Conservation (phyloP, 2,113 vertebrate species). For the Gavialis gangeticus region DNA sequence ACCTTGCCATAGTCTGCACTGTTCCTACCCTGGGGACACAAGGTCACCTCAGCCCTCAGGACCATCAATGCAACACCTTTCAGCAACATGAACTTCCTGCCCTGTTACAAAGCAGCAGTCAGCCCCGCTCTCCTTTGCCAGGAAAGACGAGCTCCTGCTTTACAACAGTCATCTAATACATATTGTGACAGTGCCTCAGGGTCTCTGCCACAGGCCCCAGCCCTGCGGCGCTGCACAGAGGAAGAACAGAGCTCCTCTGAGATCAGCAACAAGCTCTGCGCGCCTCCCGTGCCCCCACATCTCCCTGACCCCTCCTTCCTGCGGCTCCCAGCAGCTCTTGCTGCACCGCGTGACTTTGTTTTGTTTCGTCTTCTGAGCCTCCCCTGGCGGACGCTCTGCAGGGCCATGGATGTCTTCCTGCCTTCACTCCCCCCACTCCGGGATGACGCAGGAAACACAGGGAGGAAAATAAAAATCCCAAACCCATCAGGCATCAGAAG, state of each 20-base stretch:
- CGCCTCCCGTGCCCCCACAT: neutral
- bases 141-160: neutral
- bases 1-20: neutral
- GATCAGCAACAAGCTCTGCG: neutral
- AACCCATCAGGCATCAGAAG: neutral
- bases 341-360: neutral
- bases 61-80: neutral
- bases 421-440: neutral
- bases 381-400: neutral
- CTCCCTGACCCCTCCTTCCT: neutral
- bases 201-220: no score
- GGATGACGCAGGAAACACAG: neutral
- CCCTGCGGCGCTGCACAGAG: neutral
- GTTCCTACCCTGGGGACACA: neutral
- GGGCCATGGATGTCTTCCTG: neutral
- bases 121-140: neutral
- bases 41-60: neutral
- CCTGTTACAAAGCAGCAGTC: neutral
- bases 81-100: neutral
- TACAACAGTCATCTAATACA: neutral
- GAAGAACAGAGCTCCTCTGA: neutral
- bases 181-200: no score
- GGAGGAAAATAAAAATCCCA: neutral
- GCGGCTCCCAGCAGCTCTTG: neutral
- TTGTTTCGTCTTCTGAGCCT: neutral